A percentile compares a stretch with the other conserved stretches of the same genome.
Evolutionary conservation across 2,113 vertebrate species (phyloP).

Genomic region (Sphyrna mokarran): DNA sequence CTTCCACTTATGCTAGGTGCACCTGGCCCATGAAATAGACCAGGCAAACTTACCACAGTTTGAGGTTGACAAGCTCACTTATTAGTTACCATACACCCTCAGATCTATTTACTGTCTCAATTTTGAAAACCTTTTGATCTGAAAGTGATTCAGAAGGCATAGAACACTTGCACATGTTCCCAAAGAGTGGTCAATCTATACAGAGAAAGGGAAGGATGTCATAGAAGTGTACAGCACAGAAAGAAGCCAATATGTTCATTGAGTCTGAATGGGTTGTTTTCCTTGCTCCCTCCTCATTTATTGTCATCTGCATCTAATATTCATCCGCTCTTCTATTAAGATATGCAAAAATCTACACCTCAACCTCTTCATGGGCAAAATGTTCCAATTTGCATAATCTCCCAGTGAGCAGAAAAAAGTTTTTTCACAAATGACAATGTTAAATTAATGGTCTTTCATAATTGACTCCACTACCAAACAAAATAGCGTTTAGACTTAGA

Average conservation of each 20-base stretch:
- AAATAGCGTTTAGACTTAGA: background rate
- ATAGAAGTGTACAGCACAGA: background rate
- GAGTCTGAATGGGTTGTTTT: background rate
- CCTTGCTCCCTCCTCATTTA: background rate
- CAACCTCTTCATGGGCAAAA: background rate
- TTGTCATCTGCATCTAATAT: background rate
- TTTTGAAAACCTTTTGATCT: background rate
- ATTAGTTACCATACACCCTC: background rate
- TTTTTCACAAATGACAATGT: background rate
- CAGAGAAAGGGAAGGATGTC: background rate
- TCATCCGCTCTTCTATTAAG: background rate
- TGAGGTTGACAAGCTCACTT: background rate
- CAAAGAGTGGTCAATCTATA: background rate
- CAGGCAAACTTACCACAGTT: background rate
- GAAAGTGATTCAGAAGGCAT: background rate
- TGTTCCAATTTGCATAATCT: background rate
- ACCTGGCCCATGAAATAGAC: background rate
- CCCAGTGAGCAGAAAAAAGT: background rate
- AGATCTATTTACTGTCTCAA: background rate
- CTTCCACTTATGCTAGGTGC: background rate
- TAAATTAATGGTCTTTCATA: background rate
- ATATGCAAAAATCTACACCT: background rate
- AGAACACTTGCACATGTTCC: background rate
- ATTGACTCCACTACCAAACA: background rate
- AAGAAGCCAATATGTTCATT: background rate